These are phyloP conservation scores for Drosophila atripex DNA, from an alignment of 2,888 invertebrate species.

Conservation along the genomic window DNA sequence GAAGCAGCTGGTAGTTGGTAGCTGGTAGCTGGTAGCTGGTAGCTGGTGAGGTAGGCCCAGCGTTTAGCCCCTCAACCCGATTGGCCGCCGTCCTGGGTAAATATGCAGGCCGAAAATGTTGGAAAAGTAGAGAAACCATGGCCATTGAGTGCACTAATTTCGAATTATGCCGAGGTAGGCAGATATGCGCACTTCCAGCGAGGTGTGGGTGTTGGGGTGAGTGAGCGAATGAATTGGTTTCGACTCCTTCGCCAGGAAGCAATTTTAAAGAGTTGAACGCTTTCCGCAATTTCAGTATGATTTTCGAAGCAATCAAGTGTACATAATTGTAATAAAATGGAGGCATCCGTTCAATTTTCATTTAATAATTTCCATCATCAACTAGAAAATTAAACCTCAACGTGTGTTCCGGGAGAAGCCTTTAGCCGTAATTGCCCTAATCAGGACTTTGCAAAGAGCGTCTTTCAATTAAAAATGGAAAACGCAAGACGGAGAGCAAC, in stretches of 20 bases:
- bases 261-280: conserved; percentile 29
- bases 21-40: conserved; percentile 11
- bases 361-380: conserved; percentile 5
- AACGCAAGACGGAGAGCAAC: conserved; percentile 9
- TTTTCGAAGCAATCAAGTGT: neutral
- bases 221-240: conserved; percentile 29
- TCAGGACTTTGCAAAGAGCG: conserved; percentile 24
- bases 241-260: conserved; percentile 17
- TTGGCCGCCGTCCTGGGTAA: conserved; percentile 29
- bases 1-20: conserved; percentile 25
- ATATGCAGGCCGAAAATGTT: conserved; percentile 49
- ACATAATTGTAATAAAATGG: neutral
- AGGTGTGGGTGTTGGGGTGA: conserved; percentile 1
- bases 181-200: conserved; percentile 23
- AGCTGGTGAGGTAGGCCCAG: conserved; percentile 29
- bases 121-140: conserved; percentile 56
- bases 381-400: neutral
- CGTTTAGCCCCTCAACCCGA: conserved; percentile 10
- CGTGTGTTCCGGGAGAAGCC: conserved; percentile 4
- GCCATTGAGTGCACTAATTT: conserved; percentile 77
- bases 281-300: neutral
- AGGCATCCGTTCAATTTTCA: neutral
- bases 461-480: conserved; percentile 55
- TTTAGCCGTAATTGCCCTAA: conserved; percentile 39
- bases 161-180: conserved; percentile 59